A percentile compares a stretch with the other conserved stretches of the same genome.
Conservation (phyloP, 2,888 invertebrate species). For the Gnatocerus cornutus region DNA sequence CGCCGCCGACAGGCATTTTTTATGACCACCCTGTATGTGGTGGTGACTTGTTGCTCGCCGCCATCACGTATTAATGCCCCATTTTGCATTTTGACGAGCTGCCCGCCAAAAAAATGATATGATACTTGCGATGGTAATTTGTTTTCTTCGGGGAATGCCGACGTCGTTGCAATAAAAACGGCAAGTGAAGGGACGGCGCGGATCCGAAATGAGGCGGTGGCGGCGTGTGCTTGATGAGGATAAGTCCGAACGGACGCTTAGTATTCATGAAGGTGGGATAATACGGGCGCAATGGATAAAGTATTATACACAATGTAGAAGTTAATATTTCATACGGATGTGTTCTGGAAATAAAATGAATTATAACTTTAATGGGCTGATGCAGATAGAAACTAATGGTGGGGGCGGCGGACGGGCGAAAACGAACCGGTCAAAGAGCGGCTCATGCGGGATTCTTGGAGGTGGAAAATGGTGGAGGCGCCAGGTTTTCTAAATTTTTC, state of each 20-base stretch:
- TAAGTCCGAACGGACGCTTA: conserved; percentile 51
- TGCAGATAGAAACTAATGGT: conserved; percentile 42
- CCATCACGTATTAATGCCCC: conserved; percentile 31
- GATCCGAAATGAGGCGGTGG: conserved; percentile 17
- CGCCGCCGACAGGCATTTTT: not conserved
- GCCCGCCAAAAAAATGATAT: conserved; percentile 5
- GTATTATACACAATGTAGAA: conserved; percentile 58
- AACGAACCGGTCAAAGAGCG: too few species aligned
- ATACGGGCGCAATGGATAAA: conserved; percentile 55
- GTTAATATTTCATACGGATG: conserved; percentile 61
- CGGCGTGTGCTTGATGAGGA: conserved; percentile 25
- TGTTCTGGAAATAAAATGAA: conserved; percentile 54
- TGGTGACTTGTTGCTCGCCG: not conserved
- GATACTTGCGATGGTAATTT: conserved; percentile 31
- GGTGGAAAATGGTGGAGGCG: too few species aligned
- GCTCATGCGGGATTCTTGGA: too few species aligned
- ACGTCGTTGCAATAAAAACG: conserved; percentile 32
- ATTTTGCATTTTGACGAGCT: conserved; percentile 27
- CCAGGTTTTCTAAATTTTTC: too few species aligned
- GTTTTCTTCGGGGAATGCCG: conserved; percentile 28
- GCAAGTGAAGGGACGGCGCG: conserved; percentile 19
- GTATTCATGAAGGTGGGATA: conserved; percentile 53
- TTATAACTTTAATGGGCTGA: conserved; percentile 52
- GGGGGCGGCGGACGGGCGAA: too few species aligned
- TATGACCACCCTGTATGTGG: too few species aligned